phyloP scores from a whole-genome alignment of 2,113 vertebrate species.

The Enhydra lutris region DNA sequence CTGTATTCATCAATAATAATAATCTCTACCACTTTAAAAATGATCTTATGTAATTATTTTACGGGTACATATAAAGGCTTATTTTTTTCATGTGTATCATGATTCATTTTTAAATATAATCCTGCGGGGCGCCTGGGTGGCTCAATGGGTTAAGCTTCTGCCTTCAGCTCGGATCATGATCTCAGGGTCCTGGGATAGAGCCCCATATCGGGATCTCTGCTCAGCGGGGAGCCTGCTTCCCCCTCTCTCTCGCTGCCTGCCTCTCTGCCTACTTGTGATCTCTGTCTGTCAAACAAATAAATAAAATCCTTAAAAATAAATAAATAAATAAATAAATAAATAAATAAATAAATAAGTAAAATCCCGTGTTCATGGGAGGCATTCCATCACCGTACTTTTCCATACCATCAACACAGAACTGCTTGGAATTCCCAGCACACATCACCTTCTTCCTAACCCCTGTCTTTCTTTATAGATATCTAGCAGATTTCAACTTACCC shows the following conservation, averaged over 20 bases:
- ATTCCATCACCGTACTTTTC: fast-evolving
- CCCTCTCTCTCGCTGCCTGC: no score
- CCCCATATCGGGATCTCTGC: no score
- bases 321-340: no score
- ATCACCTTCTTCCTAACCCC: background rate
- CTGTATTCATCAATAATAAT: background rate
- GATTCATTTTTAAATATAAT: background rate
- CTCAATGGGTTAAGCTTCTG: no score
- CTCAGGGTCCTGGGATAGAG: no score
- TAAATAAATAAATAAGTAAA: background rate
- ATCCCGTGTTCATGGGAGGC: background rate
- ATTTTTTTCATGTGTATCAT: background rate
- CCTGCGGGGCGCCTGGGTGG: background rate
- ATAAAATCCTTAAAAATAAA: no score
- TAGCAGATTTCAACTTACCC: background rate
- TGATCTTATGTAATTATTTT: background rate
- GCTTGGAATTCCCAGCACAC: background rate
- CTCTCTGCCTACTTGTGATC: no score
- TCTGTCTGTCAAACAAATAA: no score
- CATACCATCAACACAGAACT: background rate
- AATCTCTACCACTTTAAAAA: background rate
- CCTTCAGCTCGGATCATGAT: no score
- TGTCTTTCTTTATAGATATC: background rate
- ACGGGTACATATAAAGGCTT: background rate
- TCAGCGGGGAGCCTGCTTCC: no score